Base-by-base conservation (phyloP, 2,797 vertebrate genomes). In the Atherinosoma microstoma region DNA sequence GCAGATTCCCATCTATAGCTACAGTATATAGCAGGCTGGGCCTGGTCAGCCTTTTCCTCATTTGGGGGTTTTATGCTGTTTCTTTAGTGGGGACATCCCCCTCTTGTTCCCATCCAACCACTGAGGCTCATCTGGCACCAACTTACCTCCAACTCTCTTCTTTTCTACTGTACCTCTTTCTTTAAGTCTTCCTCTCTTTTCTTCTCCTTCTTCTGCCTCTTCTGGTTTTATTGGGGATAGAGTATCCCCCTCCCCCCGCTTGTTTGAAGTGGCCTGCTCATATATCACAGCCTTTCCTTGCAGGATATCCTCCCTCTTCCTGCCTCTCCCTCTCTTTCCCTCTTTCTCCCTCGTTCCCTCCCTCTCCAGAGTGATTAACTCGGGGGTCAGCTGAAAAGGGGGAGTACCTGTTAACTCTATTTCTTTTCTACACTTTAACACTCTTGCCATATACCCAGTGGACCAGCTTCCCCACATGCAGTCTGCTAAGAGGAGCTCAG, bases 191-290 rank as follows among this genome's bases (percentile, higher is more conserved):
- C 30, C 58, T 81, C 61, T 62, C 77, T 79, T n/a, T 87, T 85
- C 64, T 85, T 73, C 74, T 80, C 38, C 51, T 76, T 64, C 79
- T 62, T 76, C 70, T 72, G 34, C 89, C 86, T 80, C 86, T 88
- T 75, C 73, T 84, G 87, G 83, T 90, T 93, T 94, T 93, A 93
- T 92, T 90, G 89, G 72, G 79, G 80, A 34, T 85, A 67, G 82
- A 78, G 84, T 78, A 79, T 71, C 81, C 85, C 86, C 89, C 76
- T 64, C 84, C 78, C 81, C 73, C 59, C 66, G 54, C 75, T 78
- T 86, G 88, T 94, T 94, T 93, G 87, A 94, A 92, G 91, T 88
- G 64, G 80, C 85, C 87, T 87, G 76, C 90, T 93, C 90, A 80
- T 93, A 93, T 92, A 93, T 93, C 92, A 93, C 84, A 84, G 84